These are phyloP conservation scores for Caenorhabditis angaria DNA, from an alignment of 2,888 invertebrate species.

Conservation along the genomic window DNA sequence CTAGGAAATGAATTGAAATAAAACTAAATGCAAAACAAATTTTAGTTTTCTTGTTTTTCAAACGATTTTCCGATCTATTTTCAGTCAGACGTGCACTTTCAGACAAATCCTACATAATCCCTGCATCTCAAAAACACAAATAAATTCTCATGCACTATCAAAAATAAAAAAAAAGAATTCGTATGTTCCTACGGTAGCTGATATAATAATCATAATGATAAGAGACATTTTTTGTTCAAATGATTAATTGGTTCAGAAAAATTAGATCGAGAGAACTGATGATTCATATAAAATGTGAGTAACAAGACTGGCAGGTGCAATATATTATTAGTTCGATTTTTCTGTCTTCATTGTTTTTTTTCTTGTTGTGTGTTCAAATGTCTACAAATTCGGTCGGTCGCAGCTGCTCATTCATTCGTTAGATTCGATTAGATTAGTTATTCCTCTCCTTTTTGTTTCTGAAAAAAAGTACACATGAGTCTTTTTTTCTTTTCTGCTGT, in stretches of 20 bases:
- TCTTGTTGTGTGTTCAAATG: background rate
- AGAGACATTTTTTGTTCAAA: background rate
- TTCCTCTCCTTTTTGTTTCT: background rate
- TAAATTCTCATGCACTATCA: too few species aligned
- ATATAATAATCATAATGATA: background rate
- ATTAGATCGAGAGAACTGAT: too few species aligned
- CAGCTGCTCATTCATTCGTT: constrained; percentile 1
- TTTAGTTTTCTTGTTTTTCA: too few species aligned
- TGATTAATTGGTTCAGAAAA: background rate
- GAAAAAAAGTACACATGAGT: background rate
- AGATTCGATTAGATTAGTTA: background rate
- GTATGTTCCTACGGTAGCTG: too few species aligned
- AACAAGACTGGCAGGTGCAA: background rate
- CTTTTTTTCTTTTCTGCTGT: background rate
- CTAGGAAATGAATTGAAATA: too few species aligned
- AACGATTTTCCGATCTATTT: too few species aligned
- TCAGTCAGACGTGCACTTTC: too few species aligned
- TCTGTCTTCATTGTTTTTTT: too few species aligned
- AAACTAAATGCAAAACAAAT: too few species aligned
- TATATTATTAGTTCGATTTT: background rate
- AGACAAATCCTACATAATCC: too few species aligned
- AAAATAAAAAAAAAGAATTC: too few species aligned
- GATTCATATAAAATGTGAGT: background rate
- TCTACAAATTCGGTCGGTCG: background rate
- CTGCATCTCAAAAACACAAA: too few species aligned